A percentile compares a stretch with the other conserved stretches of the same genome.
phyloP scores from a whole-genome alignment of 2,888 invertebrate species.

The Apodemia zela region DNA sequence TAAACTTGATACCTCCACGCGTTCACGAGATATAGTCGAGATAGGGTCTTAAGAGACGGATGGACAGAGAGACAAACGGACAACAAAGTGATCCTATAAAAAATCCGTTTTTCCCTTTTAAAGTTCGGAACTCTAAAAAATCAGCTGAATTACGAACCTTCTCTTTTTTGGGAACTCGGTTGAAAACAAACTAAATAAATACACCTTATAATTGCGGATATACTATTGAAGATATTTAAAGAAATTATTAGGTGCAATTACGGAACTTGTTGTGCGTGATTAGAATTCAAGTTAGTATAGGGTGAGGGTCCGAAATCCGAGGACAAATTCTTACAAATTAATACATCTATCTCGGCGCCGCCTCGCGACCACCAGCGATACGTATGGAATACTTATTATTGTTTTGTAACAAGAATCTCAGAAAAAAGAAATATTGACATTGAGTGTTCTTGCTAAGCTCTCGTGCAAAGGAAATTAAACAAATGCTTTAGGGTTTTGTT shows the following conservation, averaged over 20 bases:
- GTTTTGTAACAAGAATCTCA: constrained; percentile 50
- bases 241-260: constrained; percentile 79
- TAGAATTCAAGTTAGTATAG: constrained; percentile 61
- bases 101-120: too few species aligned
- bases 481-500: not conserved
- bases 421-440: constrained; percentile 46
- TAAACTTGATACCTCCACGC: too few species aligned
- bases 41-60: too few species aligned
- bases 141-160: too few species aligned
- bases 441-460: constrained; percentile 38
- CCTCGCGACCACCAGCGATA: constrained; percentile 61
- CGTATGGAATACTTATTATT: constrained; percentile 71
- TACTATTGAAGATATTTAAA: constrained; percentile 59
- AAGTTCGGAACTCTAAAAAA: too few species aligned
- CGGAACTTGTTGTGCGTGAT: constrained; percentile 78
- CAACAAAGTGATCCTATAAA: too few species aligned
- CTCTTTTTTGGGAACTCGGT: too few species aligned
- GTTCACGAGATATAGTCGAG: too few species aligned
- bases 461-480: not conserved
- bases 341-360: constrained; percentile 71
- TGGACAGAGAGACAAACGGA: too few species aligned
- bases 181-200: not conserved
- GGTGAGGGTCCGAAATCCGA: constrained; percentile 55
- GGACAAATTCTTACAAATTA: constrained; percentile 80
- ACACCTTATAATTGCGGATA: constrained; percentile 14